A percentile compares a stretch with the other conserved stretches of the same genome.
Conservation (phyloP, 2,113 vertebrate species). For the Scolopax mira region DNA sequence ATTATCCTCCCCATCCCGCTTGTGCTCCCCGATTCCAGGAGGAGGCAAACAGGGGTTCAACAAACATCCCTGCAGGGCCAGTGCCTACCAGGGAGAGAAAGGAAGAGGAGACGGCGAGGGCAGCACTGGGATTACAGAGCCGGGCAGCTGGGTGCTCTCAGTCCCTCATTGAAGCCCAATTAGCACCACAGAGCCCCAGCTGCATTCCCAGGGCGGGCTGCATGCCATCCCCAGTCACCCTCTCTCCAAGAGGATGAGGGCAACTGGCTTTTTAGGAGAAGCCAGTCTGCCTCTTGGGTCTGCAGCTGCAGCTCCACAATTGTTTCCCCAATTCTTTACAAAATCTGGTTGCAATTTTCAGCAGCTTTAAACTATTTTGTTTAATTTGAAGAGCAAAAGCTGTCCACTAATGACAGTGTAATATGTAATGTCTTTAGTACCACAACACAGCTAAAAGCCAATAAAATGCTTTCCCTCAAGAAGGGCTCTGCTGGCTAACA, state of each 20-base stretch:
- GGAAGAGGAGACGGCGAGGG: neutral
- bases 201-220: neutral
- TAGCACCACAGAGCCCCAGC: neutral
- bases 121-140: accelerated
- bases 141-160: neutral
- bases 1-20: neutral
- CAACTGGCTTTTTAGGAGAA: neutral
- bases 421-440: neutral
- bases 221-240: neutral
- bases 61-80: neutral
- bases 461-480: neutral
- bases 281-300: neutral
- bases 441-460: neutral
- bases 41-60: neutral
- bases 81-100: neutral
- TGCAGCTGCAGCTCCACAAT: neutral
- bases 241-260: neutral
- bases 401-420: neutral
- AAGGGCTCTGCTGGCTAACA: neutral
- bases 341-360: neutral
- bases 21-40: accelerated
- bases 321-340: neutral
- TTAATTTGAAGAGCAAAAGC: neutral
- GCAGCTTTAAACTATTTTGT: neutral
- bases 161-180: neutral